A percentile compares a stretch with the other conserved stretches of the same genome.
phyloP scores from a whole-genome alignment of 2,797 vertebrate genomes.

The Acipenser oxyrinchus region DNA sequence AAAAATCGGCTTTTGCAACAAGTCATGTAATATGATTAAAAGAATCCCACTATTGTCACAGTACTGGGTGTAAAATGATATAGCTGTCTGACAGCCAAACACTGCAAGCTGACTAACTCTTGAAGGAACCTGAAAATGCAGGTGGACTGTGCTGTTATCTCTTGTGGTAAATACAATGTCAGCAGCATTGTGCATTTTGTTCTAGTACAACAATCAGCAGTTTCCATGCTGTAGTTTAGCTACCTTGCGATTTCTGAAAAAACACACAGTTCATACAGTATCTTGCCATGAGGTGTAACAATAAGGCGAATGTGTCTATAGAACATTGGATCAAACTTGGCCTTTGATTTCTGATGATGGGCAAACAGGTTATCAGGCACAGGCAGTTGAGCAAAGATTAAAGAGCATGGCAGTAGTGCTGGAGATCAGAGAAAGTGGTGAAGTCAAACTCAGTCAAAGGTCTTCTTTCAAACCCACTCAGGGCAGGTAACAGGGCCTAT shows the following conservation, averaged over 20 bases:
- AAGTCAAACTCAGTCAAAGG: too few relatives aligned
- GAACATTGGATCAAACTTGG: conserved; percentile 17
- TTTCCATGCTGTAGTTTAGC: conserved; percentile 10
- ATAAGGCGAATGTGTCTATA: conserved; percentile 34
- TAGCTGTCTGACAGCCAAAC: conserved; percentile 53
- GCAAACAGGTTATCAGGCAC: too few relatives aligned
- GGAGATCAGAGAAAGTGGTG: too few relatives aligned
- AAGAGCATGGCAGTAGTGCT: too few relatives aligned
- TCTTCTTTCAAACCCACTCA: too few relatives aligned
- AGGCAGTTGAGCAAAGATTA: too few relatives aligned
- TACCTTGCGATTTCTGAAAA: conserved; percentile 17
- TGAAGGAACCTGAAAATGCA: conserved; percentile 31
- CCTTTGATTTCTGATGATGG: conserved; percentile 3
- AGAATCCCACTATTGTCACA: conserved; percentile 52
- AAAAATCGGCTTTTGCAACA: conserved; percentile 20
- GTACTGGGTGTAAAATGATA: conserved; percentile 38
- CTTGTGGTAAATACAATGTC: conserved; percentile 31
- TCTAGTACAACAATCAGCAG: conserved; percentile 13
- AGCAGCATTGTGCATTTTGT: conserved; percentile 17
- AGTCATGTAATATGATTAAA: conserved; percentile 28
- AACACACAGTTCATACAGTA: conserved; percentile 10
- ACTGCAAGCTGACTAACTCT: conserved; percentile 29
- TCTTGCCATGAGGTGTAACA: conserved; percentile 16
- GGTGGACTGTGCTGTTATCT: conserved; percentile 25
- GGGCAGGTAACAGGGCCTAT: too few relatives aligned